Evolutionary conservation across 1,140 invertebrate genomes (phyloP).

Genomic region (Palaemon carinicauda): DNA sequence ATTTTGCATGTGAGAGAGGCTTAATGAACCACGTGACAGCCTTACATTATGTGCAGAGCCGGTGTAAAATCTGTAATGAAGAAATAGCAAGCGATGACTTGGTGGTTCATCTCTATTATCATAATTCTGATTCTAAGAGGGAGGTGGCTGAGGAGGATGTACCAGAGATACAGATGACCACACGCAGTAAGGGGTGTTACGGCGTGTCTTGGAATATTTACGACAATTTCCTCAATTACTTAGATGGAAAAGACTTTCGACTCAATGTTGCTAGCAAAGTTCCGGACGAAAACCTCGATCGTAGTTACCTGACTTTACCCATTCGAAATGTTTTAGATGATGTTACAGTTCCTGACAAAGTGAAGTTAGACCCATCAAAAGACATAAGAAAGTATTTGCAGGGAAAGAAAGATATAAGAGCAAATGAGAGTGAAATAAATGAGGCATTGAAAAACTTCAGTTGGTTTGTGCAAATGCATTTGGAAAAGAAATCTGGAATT

Average conservation of each 20-base stretch:
- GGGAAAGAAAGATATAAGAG: constrained; percentile 7
- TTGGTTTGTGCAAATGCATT: constrained; percentile 30
- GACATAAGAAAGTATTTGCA: constrained; percentile 41
- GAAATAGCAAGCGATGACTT: neutral
- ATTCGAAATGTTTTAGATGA: constrained; percentile 25
- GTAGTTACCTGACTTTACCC: constrained; percentile 37
- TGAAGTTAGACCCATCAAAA: constrained; percentile 21
- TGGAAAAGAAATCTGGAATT: constrained; percentile 25
- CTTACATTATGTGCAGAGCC: constrained; percentile 26
- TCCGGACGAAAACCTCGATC: constrained; percentile 20
- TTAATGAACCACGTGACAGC: constrained; percentile 23
- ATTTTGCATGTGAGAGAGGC: constrained; percentile 53
- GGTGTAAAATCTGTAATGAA: constrained; percentile 16
- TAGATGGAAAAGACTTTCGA: constrained; percentile 44
- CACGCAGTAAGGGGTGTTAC: neutral
- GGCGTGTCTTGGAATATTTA: constrained; percentile 47
- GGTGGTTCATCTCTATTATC: neutral
- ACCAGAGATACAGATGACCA: too few relatives aligned
- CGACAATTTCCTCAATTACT: constrained; percentile 40
- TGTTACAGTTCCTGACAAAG: constrained; percentile 31
- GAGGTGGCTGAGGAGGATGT: neutral
- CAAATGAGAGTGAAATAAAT: neutral
- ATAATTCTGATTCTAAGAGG: neutral
- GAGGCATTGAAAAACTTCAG: constrained; percentile 28
- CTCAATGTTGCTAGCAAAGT: constrained; percentile 9